Conservation (phyloP, 2,113 vertebrate genomes). For the Ailuropoda melanoleuca region DNA sequence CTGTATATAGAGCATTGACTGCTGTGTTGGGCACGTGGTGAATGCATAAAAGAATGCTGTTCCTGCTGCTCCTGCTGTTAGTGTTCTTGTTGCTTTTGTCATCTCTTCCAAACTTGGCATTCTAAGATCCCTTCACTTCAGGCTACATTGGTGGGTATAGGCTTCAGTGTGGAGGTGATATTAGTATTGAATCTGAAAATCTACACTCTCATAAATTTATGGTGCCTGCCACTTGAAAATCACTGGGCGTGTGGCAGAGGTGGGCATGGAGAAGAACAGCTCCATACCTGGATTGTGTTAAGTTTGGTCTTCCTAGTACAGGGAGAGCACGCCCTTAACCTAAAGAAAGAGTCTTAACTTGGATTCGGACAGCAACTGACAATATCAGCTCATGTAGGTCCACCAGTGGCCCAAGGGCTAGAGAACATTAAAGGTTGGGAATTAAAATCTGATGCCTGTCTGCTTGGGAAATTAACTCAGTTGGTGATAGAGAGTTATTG, state of each 20-base stretch:
- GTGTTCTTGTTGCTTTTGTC: not conserved
- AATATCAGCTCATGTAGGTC: not conserved
- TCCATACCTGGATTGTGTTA: not conserved
- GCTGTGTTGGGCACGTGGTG: not conserved
- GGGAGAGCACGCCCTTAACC: fast-evolving
- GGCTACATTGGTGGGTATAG: fast-evolving
- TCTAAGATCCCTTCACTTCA: not conserved
- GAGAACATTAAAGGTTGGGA: slow-evolving; percentile 52
- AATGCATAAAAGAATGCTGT: not conserved
- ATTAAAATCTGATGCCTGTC: slow-evolving; percentile 41
- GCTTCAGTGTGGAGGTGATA: not conserved
- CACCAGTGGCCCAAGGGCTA: not conserved
- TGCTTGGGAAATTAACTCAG: slow-evolving; percentile 55
- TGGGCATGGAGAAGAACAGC: not conserved
- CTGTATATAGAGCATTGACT: not conserved
- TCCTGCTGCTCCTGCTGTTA: not conserved
- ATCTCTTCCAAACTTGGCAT: not conserved
- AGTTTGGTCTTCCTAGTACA: not conserved
- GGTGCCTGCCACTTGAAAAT: not conserved
- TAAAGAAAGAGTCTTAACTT: not conserved
- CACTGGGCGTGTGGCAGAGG: fast-evolving
- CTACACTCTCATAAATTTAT: not conserved
- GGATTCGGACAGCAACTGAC: not conserved
- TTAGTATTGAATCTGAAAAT: not conserved
- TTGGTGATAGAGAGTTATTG: slow-evolving; percentile 52